phyloP scores from a whole-genome alignment of 2,113 vertebrate species.

The Epinephelus fuscoguttatus region DNA sequence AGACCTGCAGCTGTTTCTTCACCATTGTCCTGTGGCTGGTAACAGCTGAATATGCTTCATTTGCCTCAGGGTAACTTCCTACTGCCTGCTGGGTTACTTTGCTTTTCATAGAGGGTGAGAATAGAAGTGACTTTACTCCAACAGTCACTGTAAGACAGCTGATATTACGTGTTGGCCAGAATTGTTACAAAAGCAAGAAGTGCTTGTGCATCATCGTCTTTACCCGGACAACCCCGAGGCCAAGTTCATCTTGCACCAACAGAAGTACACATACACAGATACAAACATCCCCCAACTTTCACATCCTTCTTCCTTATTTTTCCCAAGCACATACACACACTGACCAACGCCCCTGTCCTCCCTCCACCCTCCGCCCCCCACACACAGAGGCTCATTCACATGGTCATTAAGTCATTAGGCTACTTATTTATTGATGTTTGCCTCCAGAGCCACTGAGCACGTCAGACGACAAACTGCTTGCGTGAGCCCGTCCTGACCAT shows the following conservation, averaged over 20 bases:
- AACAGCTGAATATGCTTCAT: conserved; percentile 1
- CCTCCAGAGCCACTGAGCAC: conserved; percentile 60
- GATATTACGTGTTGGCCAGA: background rate
- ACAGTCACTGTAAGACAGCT: background rate
- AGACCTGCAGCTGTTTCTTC: conserved; percentile 17
- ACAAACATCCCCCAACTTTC: background rate
- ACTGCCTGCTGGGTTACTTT: background rate
- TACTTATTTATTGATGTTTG: conserved; percentile 80
- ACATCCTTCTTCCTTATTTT: conserved; percentile 7
- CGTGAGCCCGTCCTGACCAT: conserved; percentile 58
- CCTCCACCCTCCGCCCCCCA: conserved; percentile 26
- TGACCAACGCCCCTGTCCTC: conserved; percentile 42
- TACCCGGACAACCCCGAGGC: no score
- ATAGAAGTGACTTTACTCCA: background rate
- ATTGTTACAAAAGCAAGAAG: background rate
- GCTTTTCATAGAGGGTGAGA: background rate
- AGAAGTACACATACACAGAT: conserved; percentile 13
- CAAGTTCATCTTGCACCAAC: background rate
- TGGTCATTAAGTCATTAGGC: conserved; percentile 80
- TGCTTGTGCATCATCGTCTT: background rate
- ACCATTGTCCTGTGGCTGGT: background rate
- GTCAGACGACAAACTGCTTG: conserved; percentile 31
- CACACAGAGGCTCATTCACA: conserved; percentile 73
- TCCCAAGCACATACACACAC: background rate
- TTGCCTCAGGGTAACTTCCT: conserved; percentile 1